A percentile compares a stretch with the other conserved stretches of the same genome.
Conservation (phyloP, 2,113 vertebrate species). For the Sinocyclocheilus maitianheensis region DNA sequence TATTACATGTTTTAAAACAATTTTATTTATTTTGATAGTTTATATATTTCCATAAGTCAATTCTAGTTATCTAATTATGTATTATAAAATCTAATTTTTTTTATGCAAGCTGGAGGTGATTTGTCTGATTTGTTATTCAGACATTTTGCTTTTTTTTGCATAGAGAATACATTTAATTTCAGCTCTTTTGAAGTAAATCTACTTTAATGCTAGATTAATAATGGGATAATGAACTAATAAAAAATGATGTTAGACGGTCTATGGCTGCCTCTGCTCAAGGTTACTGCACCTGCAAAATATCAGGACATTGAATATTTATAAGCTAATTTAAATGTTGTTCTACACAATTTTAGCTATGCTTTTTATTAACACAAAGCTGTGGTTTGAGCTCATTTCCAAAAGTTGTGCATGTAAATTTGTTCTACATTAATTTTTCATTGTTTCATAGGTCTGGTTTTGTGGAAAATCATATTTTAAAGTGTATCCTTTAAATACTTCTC, state of each 20-base stretch:
- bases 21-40: not conserved
- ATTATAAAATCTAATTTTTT: not conserved
- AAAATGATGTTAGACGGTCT: not conserved
- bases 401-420: not conserved
- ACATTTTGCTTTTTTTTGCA: not conserved
- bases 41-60: not conserved
- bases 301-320: constrained; percentile 49
- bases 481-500: constrained; percentile 35
- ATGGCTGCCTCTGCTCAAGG: constrained; percentile 43
- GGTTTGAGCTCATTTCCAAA: not conserved
- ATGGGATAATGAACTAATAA: not conserved
- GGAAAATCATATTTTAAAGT: constrained; percentile 9
- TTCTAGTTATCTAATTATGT: not conserved
- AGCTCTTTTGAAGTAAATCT: not conserved
- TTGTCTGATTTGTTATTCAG: not conserved
- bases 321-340: constrained; percentile 69
- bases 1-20: not conserved
- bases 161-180: too few species aligned
- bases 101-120: not conserved
- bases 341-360: constrained; percentile 65
- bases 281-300: constrained; percentile 61
- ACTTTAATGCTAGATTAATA: not conserved
- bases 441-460: constrained; percentile 19
- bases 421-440: not conserved
- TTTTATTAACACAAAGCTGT: not conserved